These are phyloP conservation scores for Phoxinus dragarum DNA, from an alignment of 2,797 vertebrate genomes.

Conservation along the genomic window DNA sequence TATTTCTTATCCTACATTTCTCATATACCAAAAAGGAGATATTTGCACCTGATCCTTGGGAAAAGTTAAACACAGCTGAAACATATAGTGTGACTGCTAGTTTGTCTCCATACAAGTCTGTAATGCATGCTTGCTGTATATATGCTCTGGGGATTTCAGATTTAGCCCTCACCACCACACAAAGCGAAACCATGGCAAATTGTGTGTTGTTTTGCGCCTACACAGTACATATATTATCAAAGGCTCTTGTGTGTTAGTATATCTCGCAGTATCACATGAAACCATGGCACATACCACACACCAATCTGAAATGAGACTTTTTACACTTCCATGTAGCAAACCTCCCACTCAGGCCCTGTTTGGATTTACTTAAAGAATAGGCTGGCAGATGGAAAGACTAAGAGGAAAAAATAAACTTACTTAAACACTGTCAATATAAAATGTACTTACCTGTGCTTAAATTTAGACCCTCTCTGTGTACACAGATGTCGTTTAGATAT, in stretches of 20 bases:
- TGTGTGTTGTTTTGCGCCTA: constrained; percentile 35
- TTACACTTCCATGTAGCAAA: constrained; percentile 38
- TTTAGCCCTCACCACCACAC: constrained; percentile 19
- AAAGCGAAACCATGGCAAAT: constrained; percentile 13
- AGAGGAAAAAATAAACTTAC: not conserved
- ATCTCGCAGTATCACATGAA: constrained; percentile 32
- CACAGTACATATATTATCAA: constrained; percentile 37
- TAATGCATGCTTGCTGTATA: not conserved
- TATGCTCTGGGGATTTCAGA: constrained; percentile 24
- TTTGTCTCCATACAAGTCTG: not conserved
- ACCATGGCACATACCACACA: constrained; percentile 29
- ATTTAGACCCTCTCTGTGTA: not conserved
- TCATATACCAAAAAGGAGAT: not conserved
- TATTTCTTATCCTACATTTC: constrained; percentile 16
- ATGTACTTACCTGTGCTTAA: constrained; percentile 30
- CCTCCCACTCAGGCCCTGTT: constrained; percentile 38
- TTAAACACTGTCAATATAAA: not conserved
- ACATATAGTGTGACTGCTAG: not conserved
- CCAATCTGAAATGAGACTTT: constrained; percentile 9
- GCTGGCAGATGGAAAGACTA: constrained; percentile 11
- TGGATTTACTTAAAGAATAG: constrained; percentile 33
- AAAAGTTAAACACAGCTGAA: constrained; percentile 21
- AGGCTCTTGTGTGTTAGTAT: constrained; percentile 27
- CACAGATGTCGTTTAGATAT: constrained; percentile 30
- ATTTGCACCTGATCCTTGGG: not conserved